Percentiles rank a stretch among this genome's conserved stretches.
Evolutionary conservation across 2,797 vertebrate genomes (phyloP).

Genomic region (Gorsachius magnificus): DNA sequence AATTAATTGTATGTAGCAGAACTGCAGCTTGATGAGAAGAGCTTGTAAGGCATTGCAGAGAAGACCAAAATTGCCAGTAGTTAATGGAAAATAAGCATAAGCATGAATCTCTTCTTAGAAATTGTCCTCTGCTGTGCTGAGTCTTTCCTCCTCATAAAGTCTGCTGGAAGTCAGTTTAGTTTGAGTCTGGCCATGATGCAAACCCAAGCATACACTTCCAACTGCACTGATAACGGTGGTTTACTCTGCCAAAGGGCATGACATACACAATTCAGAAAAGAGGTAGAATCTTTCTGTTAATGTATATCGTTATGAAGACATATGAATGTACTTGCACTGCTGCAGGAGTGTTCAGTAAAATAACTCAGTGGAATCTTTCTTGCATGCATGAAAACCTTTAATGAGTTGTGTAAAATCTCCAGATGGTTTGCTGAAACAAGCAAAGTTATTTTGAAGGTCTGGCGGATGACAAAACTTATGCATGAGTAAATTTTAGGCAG

Average conservation of each 20-base stretch:
- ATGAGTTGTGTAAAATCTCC: neutral
- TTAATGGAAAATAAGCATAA: slow-evolving; percentile 21
- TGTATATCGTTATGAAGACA: neutral
- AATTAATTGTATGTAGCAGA: neutral
- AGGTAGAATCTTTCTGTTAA: neutral
- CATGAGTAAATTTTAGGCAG: neutral
- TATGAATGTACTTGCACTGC: neutral
- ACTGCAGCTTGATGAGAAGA: neutral
- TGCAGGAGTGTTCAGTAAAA: neutral
- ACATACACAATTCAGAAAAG: neutral
- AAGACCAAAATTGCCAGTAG: neutral
- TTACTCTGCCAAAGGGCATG: neutral
- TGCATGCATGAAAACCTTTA: neutral
- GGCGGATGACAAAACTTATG: neutral
- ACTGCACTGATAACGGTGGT: neutral
- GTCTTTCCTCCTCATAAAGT: neutral
- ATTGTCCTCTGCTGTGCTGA: neutral
- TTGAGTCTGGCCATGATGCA: neutral
- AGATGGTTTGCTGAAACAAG: neutral
- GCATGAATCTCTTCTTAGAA: slow-evolving; percentile 23
- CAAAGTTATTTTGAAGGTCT: neutral
- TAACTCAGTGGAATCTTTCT: neutral
- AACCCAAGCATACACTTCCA: neutral
- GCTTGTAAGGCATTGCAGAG: neutral
- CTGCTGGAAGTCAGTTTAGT: neutral